Percentiles rank a stretch among this genome's conserved stretches.
Evolutionary conservation across 2,797 vertebrate genomes (phyloP).

Genomic region (Tokudaia muenninki): DNA sequence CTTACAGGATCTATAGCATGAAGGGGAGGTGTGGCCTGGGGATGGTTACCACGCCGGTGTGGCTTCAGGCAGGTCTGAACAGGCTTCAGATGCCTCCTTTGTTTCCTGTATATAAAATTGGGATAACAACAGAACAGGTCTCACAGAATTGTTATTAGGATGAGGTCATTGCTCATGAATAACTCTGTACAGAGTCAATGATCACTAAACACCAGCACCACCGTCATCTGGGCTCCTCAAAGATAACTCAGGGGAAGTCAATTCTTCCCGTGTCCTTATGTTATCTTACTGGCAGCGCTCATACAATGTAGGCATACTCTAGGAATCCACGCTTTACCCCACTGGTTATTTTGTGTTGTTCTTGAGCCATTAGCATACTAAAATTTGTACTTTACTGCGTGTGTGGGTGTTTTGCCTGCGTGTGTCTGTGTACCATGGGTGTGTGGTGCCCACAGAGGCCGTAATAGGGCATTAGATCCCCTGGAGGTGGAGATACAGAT

Average conservation of each 20-base stretch:
- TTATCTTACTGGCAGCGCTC: background rate
- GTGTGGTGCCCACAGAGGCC: background rate
- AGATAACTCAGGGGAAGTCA: background rate
- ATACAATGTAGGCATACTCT: background rate
- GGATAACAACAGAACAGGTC: background rate
- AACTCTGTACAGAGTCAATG: background rate
- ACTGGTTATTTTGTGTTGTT: background rate
- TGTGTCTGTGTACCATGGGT: background rate
- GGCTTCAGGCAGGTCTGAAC: background rate
- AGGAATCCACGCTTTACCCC: background rate
- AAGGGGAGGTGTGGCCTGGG: too few species aligned
- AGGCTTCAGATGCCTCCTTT: background rate
- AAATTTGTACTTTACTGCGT: background rate
- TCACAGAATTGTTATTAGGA: background rate
- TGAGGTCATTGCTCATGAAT: background rate
- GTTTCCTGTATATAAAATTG: background rate
- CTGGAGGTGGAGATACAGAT: background rate
- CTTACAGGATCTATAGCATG: accelerated
- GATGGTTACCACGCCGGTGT: too few species aligned
- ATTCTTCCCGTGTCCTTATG: background rate
- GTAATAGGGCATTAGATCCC: background rate
- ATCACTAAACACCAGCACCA: background rate
- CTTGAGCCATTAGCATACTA: background rate
- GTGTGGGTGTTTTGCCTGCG: background rate
- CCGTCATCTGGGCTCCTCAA: background rate